These are phyloP conservation scores for Aptenodytes patagonicus DNA, from an alignment of 2,113 vertebrate genomes.

Conservation along the genomic window DNA sequence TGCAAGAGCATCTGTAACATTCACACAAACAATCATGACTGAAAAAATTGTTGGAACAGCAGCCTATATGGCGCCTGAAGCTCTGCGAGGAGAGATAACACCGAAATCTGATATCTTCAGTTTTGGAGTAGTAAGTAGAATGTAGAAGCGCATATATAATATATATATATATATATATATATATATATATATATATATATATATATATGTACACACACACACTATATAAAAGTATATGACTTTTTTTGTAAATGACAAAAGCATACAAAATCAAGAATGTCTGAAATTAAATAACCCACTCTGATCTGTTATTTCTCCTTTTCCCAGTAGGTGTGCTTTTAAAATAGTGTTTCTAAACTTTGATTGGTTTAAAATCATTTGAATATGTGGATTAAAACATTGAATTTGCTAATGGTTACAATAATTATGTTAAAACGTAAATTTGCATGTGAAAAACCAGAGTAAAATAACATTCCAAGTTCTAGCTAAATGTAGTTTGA, in stretches of 20 bases:
- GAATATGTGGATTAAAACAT: not conserved
- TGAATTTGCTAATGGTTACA: not conserved
- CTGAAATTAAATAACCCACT: not conserved
- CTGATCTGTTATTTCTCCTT: not conserved
- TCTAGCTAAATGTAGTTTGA: not conserved
- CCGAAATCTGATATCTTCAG: constrained; percentile 94
- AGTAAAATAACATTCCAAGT: not conserved
- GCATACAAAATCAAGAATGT: not conserved
- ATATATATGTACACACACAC: too few relatives aligned
- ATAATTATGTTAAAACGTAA: not conserved
- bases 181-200: too few relatives aligned
- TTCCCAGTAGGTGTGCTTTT: not conserved
- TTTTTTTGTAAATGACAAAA: not conserved
- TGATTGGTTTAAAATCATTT: not conserved
- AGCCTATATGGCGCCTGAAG: constrained; percentile 96
- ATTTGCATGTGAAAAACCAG: not conserved
- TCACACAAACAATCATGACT: constrained; percentile 86
- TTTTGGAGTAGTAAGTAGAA: constrained; percentile 88
- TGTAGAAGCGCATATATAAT: too few relatives aligned
- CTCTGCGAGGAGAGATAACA: constrained; percentile 91
- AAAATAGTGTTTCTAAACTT: not conserved
- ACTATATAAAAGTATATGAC: not conserved
- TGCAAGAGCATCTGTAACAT: constrained; percentile 85
- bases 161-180: too few relatives aligned
- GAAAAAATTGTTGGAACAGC: constrained; percentile 92